Percentiles rank a stretch among this genome's conserved stretches.
Evolutionary conservation across 2,888 invertebrate genomes (phyloP).

Genomic region (Leptarthrus brevirostris): DNA sequence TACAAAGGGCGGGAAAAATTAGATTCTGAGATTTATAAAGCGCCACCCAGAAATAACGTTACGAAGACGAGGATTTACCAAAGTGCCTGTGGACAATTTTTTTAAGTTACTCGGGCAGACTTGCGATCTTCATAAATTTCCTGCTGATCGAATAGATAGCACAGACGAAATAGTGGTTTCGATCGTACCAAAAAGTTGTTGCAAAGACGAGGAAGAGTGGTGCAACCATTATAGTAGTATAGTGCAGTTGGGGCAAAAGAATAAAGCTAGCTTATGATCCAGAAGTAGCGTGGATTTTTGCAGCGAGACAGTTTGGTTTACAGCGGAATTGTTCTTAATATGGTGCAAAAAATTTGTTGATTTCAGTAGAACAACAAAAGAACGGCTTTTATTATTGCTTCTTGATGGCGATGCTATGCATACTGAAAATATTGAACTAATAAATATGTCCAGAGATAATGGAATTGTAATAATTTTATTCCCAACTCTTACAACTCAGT

Average conservation of each 20-base stretch:
- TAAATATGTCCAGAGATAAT: not conserved
- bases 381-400: not conserved
- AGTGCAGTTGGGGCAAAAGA: not conserved
- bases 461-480: not conserved
- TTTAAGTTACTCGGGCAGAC: slow-evolving; percentile 20
- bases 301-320: not conserved
- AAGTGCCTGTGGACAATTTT: not conserved
- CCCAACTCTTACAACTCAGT: no score
- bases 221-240: slow-evolving; percentile 7
- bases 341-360: not conserved
- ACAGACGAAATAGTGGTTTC: slow-evolving; percentile 46
- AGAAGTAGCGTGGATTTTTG: not conserved
- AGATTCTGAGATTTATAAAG: slow-evolving; percentile 23
- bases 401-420: not conserved
- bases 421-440: not conserved
- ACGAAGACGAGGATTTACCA: slow-evolving; percentile 26
- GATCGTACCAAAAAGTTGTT: slow-evolving; percentile 47
- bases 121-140: slow-evolving; percentile 4
- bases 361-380: not conserved
- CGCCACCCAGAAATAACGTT: slow-evolving; percentile 18
- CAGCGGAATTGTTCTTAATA: not conserved
- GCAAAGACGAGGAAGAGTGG: slow-evolving; percentile 42
- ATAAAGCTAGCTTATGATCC: not conserved
- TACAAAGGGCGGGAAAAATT: slow-evolving; percentile 19
- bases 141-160: slow-evolving; percentile 36